Evolutionary conservation across 2,888 invertebrate genomes (phyloP).

Genomic region (Helicoverpa assulta): DNA sequence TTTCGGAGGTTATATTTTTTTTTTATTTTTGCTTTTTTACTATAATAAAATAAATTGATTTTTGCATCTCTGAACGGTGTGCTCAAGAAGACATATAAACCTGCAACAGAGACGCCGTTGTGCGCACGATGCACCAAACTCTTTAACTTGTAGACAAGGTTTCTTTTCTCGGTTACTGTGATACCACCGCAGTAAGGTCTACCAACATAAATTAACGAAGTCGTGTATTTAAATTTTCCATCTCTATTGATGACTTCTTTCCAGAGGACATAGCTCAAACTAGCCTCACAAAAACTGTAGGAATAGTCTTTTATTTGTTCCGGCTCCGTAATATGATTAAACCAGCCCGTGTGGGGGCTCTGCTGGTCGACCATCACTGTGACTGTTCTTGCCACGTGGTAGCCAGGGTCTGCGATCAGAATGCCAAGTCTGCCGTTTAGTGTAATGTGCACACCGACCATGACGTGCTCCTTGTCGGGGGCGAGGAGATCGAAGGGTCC

Average conservation of each 20-base stretch:
- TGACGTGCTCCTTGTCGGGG: constrained; percentile 96
- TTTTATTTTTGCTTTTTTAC: constrained; percentile 90
- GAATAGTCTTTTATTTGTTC: constrained; percentile 94
- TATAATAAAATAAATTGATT: constrained; percentile 94
- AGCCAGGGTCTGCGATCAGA: constrained; percentile 96
- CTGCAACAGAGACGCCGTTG: constrained; percentile 95
- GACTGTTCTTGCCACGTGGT: constrained; percentile 95
- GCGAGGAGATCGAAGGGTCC: constrained; percentile 90
- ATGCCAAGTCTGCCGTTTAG: constrained; percentile 94
- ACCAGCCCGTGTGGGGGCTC: constrained; percentile 97
- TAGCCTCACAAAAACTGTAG: constrained; percentile 92
- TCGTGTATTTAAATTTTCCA: constrained; percentile 53
- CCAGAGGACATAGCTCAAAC: constrained; percentile 95
- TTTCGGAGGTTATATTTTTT: constrained; percentile 39
- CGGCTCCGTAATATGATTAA: constrained; percentile 94
- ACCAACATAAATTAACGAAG: constrained; percentile 93
- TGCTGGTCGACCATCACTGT: constrained; percentile 95
- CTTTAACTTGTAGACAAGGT: constrained; percentile 95
- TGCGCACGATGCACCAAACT: constrained; percentile 94
- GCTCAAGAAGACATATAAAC: constrained; percentile 95
- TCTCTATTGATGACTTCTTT: constrained; percentile 93
- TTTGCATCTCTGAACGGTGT: constrained; percentile 84
- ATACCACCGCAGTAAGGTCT: constrained; percentile 94
- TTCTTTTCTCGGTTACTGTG: constrained; percentile 96
- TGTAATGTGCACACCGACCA: constrained; percentile 93